phyloP scores from a whole-genome alignment of 35 echinoderm and acorn worm species.

The Heliocidaris tuberculata region DNA sequence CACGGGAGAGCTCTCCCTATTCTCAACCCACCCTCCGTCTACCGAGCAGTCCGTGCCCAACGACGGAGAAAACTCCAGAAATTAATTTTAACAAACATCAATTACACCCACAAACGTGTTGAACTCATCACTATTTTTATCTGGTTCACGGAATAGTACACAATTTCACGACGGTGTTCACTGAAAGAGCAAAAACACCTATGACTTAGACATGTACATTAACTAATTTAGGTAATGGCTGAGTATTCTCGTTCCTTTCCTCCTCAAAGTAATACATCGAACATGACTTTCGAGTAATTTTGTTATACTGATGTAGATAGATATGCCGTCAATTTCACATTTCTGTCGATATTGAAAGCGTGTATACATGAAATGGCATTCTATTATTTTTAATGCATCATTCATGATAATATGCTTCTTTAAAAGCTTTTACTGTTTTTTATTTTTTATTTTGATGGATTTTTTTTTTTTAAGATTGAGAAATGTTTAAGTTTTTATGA shows the following conservation, averaged over 20 bases:
- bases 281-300: background rate
- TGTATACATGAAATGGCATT: background rate
- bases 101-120: constrained; percentile 26
- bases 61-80: background rate
- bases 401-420: no score
- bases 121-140: background rate
- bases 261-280: background rate
- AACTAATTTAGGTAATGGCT: background rate
- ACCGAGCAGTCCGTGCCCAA: background rate
- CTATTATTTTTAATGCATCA: background rate
- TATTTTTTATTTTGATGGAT: no score
- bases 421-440: no score
- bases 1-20: background rate
- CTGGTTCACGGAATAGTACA: background rate
- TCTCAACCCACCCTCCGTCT: background rate
- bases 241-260: background rate
- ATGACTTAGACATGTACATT: constrained; percentile 11
- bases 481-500: no score
- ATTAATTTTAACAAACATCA: constrained; percentile 44
- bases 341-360: background rate
- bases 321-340: no score
- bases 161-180: background rate
- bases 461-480: no score
- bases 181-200: background rate
- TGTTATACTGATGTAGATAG: background rate